phyloP scores from a whole-genome alignment of 2,797 vertebrate species.

The Pipistrellus kuhlii region DNA sequence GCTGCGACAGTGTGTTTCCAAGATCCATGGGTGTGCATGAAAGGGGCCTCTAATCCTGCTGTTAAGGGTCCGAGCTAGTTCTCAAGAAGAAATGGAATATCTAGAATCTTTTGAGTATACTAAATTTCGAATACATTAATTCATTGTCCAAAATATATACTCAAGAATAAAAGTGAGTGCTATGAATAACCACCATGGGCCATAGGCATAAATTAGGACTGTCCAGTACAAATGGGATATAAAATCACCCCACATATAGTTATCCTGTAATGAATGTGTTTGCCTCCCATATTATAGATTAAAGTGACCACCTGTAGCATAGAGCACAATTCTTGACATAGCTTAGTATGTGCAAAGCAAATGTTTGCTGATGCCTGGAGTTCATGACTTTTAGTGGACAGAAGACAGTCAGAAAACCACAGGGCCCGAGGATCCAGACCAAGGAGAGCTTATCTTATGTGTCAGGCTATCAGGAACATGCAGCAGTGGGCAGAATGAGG shows the following conservation, averaged over 20 bases:
- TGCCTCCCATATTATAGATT: background rate
- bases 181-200: background rate
- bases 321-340: background rate
- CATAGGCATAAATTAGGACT: background rate
- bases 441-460: background rate
- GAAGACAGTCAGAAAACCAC: background rate
- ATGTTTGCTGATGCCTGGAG: background rate
- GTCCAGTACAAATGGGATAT: background rate
- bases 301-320: background rate
- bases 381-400: background rate
- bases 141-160: background rate
- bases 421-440: background rate
- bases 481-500: background rate
- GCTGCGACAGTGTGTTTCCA: background rate
- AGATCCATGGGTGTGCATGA: background rate
- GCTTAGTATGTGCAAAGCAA: background rate
- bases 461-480: accelerated
- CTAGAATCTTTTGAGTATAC: background rate
- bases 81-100: background rate
- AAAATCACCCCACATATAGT: accelerated
- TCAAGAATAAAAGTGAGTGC: background rate
- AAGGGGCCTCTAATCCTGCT: background rate
- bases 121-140: background rate
- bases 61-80: background rate
- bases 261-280: background rate